phyloP scores from a whole-genome alignment of 2,888 invertebrate species.

The Xylota segnis region DNA sequence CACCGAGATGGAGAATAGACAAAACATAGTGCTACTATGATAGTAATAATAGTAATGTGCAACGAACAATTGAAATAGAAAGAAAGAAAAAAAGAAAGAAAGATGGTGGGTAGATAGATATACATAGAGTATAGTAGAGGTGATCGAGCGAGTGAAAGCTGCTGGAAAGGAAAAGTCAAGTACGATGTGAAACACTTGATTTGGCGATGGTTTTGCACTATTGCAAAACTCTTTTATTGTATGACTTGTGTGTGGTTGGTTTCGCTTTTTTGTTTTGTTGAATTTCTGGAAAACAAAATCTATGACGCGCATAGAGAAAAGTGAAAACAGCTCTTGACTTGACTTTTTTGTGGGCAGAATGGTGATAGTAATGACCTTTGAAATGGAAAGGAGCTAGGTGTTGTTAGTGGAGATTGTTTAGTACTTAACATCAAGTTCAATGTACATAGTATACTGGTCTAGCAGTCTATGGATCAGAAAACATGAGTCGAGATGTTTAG shows the following conservation, averaged over 20 bases:
- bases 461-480: too few species aligned
- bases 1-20: too few species aligned
- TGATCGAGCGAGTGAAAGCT: slow-evolving; percentile 74
- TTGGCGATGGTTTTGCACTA: slow-evolving; percentile 50
- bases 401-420: background rate
- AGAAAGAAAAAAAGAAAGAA: slow-evolving; percentile 53
- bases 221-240: slow-evolving; percentile 56
- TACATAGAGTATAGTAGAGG: slow-evolving; percentile 20
- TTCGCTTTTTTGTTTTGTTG: slow-evolving; percentile 25
- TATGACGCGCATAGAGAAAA: slow-evolving; percentile 45
- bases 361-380: slow-evolving; percentile 54
- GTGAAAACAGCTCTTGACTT: slow-evolving; percentile 71
- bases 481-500: too few species aligned
- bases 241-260: slow-evolving; percentile 29
- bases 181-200: slow-evolving; percentile 66
- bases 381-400: slow-evolving; percentile 26
- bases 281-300: slow-evolving; percentile 36
- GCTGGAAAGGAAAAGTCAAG: slow-evolving; percentile 72
- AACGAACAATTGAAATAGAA: slow-evolving; percentile 65
- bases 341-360: slow-evolving; percentile 16
- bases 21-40: slow-evolving; percentile 1
- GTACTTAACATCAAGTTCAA: too few species aligned
- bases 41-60: slow-evolving; percentile 47
- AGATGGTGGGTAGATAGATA: slow-evolving; percentile 20
- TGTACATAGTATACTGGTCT: too few species aligned